Evolutionary conservation across 2,113 vertebrate species (phyloP).

Genomic region (Centropristis striata): DNA sequence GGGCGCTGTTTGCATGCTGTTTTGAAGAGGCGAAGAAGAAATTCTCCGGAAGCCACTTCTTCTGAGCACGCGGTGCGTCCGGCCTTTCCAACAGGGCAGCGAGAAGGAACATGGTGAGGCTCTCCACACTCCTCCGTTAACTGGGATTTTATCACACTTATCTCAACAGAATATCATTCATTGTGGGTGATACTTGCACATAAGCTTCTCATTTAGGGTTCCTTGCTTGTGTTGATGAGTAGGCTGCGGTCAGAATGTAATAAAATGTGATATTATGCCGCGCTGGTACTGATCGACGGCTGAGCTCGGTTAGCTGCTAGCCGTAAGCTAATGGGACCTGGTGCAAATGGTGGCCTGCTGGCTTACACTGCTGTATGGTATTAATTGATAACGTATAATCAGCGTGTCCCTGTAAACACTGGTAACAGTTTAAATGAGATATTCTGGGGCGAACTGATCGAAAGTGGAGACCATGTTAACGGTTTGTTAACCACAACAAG

Average conservation of each 20-base stretch:
- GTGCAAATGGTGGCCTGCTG: neutral
- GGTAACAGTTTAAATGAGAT: rapidly evolving
- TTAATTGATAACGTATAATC: rapidly evolving
- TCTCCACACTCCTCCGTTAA: rapidly evolving
- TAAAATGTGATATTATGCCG: constrained; percentile 11
- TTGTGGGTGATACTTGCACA: rapidly evolving
- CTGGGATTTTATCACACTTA: rapidly evolving
- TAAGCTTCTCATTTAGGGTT: neutral
- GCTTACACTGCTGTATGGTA: rapidly evolving
- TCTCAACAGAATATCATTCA: rapidly evolving
- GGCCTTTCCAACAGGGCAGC: constrained; percentile 78
- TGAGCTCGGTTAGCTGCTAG: constrained; percentile 26
- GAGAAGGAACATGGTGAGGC: constrained; percentile 75
- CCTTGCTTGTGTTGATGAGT: rapidly evolving
- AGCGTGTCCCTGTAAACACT: rapidly evolving
- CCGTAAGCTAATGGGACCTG: neutral
- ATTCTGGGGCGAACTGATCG: too few species aligned
- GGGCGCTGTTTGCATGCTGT: constrained; percentile 11
- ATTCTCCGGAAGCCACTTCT: constrained; percentile 70
- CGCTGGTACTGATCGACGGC: neutral
- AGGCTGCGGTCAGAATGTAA: rapidly evolving
- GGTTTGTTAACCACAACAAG: neutral
- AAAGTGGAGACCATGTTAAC: too few species aligned
- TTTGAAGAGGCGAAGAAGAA: constrained; percentile 48
- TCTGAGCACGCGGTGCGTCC: constrained; percentile 76